phyloP scores from a whole-genome alignment of 2,113 vertebrate genomes.

The Ptilorrhoa leucosticta region DNA sequence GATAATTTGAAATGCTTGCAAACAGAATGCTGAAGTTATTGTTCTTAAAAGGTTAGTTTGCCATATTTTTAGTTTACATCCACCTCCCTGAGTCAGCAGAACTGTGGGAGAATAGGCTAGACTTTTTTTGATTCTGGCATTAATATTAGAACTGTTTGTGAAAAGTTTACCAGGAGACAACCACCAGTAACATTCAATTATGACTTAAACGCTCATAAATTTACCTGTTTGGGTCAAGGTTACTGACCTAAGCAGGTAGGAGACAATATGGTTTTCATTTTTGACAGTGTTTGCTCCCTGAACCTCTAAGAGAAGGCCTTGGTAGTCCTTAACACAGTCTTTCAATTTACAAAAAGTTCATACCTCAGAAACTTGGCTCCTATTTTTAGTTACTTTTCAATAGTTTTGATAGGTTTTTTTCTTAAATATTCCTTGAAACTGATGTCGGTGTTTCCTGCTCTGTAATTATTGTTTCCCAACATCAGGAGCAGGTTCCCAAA shows the following conservation, averaged over 20 bases:
- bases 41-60: not conserved
- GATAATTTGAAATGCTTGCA: not conserved
- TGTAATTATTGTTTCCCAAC: conserved; percentile 15
- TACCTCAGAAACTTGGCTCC: not conserved
- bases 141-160: not conserved
- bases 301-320: not conserved
- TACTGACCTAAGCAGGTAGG: not conserved
- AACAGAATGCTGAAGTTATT: not conserved
- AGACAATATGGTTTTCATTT: not conserved
- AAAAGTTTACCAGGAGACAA: not conserved
- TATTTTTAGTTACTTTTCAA: not conserved
- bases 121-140: not conserved
- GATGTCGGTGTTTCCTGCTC: not conserved
- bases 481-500: not conserved
- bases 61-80: not conserved
- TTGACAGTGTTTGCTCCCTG: not conserved
- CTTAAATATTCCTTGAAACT: not conserved
- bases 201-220: not conserved
- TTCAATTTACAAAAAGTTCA: not conserved
- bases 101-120: not conserved
- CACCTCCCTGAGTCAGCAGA: not conserved
- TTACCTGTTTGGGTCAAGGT: not conserved
- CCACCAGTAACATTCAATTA: not conserved
- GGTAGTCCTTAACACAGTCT: not conserved
- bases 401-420: not conserved